phyloP scores from a whole-genome alignment of 92 coral and sea anemone genomes.

The Parazoanthus swiftii region DNA sequence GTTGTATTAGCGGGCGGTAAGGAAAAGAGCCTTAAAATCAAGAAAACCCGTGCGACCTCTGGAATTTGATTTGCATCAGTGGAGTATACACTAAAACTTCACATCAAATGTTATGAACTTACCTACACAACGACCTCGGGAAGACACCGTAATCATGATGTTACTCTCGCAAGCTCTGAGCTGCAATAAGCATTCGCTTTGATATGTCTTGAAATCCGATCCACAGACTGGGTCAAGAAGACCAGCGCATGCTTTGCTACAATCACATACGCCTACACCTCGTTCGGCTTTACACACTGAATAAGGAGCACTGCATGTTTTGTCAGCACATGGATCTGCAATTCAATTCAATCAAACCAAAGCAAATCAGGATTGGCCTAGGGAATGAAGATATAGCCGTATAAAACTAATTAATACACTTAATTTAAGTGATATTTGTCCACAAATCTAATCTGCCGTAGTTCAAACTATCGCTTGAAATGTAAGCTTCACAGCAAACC shows the following conservation, averaged over 20 bases:
- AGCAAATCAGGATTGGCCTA: too few species aligned
- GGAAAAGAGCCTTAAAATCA: too few species aligned
- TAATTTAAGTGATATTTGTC: too few species aligned
- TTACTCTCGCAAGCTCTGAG: slow-evolving; percentile 9
- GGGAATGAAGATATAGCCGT: background rate
- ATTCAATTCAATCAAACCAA: background rate
- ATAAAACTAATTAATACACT: too few species aligned
- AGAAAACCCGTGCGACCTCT: too few species aligned
- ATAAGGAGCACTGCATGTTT: slow-evolving; percentile 13
- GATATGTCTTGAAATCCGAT: slow-evolving; percentile 24
- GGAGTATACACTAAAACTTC: too few species aligned
- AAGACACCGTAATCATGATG: background rate
- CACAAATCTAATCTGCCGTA: too few species aligned
- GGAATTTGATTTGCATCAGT: too few species aligned
- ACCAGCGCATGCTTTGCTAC: slow-evolving; percentile 4
- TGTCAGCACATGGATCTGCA: slow-evolving; percentile 15
- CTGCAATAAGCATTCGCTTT: slow-evolving; percentile 25
- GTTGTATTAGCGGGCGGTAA: too few species aligned
- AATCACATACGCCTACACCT: slow-evolving; percentile 20
- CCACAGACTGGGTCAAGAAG: background rate
- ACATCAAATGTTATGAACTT: background rate
- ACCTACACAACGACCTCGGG: slow-evolving; percentile 35
- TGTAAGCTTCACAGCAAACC: too few species aligned
- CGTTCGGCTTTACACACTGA: background rate
- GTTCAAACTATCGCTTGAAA: too few species aligned